Percentiles rank a stretch among this genome's conserved stretches.
phyloP scores from a whole-genome alignment of 2,797 vertebrate species.

The Acipenser ruthenus region DNA sequence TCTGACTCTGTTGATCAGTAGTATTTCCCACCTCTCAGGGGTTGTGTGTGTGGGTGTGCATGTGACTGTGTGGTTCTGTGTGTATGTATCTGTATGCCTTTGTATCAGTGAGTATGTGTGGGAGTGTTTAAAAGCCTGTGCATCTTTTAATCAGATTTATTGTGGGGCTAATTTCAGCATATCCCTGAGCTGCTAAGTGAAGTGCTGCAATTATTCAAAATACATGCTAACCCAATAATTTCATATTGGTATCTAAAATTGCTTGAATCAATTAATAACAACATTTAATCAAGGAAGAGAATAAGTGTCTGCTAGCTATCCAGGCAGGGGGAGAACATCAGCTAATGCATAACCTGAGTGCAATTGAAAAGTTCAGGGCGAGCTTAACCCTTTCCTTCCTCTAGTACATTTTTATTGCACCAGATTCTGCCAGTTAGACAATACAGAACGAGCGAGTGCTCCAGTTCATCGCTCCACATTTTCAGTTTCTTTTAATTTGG shows the following conservation, averaged over 20 bases:
- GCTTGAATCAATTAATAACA: conserved; percentile 24
- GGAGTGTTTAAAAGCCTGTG: too few relatives aligned
- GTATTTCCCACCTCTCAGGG: too few relatives aligned
- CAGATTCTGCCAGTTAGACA: too few relatives aligned
- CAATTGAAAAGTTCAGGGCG: neutral
- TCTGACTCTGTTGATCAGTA: too few relatives aligned
- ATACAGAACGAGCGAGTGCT: too few relatives aligned
- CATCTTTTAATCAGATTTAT: conserved; percentile 23
- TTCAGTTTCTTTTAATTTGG: too few relatives aligned
- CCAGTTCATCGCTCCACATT: too few relatives aligned
- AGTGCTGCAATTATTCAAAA: conserved; percentile 23
- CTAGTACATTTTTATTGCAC: too few relatives aligned
- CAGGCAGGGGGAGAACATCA: neutral
- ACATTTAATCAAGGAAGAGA: conserved; percentile 20
- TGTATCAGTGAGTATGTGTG: too few relatives aligned
- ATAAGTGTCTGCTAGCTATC: conserved; percentile 14
- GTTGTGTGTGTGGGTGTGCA: too few relatives aligned
- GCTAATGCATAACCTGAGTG: neutral
- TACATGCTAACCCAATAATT: conserved; percentile 25
- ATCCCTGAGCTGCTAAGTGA: conserved; percentile 17
- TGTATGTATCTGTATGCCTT: too few relatives aligned
- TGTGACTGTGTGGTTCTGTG: too few relatives aligned
- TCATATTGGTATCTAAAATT: conserved; percentile 22
- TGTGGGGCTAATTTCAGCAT: conserved; percentile 19
- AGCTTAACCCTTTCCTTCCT: neutral